These are phyloP conservation scores for Naso thynnoides DNA, from an alignment of 2,797 vertebrate species.

Conservation along the genomic window DNA sequence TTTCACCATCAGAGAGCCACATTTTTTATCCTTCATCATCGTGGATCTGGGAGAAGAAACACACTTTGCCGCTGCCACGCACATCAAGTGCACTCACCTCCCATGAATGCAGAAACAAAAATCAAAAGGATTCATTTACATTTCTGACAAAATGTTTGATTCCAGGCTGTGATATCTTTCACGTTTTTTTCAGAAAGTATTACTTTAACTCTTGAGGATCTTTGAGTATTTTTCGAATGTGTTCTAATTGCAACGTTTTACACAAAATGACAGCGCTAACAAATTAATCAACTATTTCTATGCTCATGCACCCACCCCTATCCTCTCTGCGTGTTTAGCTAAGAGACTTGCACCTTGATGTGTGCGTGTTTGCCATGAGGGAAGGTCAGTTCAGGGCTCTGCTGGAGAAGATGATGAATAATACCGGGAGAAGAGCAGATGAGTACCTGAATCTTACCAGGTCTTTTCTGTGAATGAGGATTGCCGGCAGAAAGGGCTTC, in stretches of 20 bases:
- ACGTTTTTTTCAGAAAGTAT: conserved; percentile 1
- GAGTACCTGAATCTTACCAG: conserved; percentile 65
- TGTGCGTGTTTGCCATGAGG: conserved; percentile 42
- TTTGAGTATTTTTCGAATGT: not conserved
- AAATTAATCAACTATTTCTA: conserved; percentile 15
- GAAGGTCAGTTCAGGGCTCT: conserved; percentile 74
- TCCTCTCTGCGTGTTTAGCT: conserved; percentile 37
- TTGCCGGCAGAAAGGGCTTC: conserved; percentile 63
- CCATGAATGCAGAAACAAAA: conserved; percentile 44
- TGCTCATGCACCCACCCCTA: conserved; percentile 1
- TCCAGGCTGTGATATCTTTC: conserved; percentile 23
- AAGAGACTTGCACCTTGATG: conserved; percentile 34
- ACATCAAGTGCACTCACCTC: conserved; percentile 46
- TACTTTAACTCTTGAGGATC: not conserved
- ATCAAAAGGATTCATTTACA: conserved; percentile 44
- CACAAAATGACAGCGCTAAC: not conserved
- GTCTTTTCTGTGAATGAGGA: conserved; percentile 57
- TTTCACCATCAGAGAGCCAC: conserved; percentile 73
- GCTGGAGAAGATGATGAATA: conserved; percentile 76
- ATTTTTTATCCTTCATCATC: conserved; percentile 52
- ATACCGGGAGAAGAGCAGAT: conserved; percentile 71
- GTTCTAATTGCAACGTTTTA: conserved; percentile 4
- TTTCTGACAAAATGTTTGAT: conserved; percentile 41
- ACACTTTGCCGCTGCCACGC: conserved; percentile 34
- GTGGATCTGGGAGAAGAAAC: conserved; percentile 49